Evolutionary conservation across 2,888 invertebrate species (phyloP).

Genomic region (Tiliacea citrago): DNA sequence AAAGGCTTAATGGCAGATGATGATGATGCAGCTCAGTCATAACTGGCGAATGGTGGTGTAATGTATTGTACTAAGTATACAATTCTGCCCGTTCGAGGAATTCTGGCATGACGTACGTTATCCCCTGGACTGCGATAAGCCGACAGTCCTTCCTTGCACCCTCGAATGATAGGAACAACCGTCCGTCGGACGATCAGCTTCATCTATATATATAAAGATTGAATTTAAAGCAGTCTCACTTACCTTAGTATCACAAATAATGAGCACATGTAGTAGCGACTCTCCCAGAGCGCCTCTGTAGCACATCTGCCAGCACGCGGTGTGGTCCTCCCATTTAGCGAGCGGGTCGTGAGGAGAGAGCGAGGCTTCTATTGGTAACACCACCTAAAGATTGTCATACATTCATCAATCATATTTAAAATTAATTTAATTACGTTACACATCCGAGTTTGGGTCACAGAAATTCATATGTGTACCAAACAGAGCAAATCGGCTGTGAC

Average conservation of each 20-base stretch:
- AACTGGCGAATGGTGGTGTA: neutral
- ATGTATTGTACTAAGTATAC: too few species aligned
- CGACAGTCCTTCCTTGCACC: neutral
- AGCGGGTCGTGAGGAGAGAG: conserved; percentile 96
- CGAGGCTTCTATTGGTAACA: conserved; percentile 96
- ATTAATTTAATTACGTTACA: too few species aligned
- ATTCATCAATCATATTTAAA: neutral
- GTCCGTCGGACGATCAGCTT: neutral
- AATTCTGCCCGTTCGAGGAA: neutral
- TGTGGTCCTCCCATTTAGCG: conserved; percentile 97
- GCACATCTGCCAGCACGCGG: conserved; percentile 99
- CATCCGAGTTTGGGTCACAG: too few species aligned
- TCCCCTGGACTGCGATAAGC: neutral
- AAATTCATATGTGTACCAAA: too few species aligned
- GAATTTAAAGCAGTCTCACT: conserved; percentile 61
- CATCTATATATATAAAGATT: neutral
- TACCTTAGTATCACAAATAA: conserved; percentile 97
- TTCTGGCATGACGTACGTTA: neutral
- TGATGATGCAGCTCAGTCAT: neutral
- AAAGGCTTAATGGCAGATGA: too few species aligned
- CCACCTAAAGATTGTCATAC: conserved; percentile 85
- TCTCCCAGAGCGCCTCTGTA: conserved; percentile 98
- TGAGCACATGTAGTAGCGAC: conserved; percentile 97
- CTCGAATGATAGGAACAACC: neutral
- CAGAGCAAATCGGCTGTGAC: too few species aligned